Percentiles rank a stretch among this genome's conserved stretches.
These are phyloP conservation scores for Acrocyrtus sp. DNA, from an alignment of 2,888 invertebrate genomes.

Conservation along the genomic window DNA sequence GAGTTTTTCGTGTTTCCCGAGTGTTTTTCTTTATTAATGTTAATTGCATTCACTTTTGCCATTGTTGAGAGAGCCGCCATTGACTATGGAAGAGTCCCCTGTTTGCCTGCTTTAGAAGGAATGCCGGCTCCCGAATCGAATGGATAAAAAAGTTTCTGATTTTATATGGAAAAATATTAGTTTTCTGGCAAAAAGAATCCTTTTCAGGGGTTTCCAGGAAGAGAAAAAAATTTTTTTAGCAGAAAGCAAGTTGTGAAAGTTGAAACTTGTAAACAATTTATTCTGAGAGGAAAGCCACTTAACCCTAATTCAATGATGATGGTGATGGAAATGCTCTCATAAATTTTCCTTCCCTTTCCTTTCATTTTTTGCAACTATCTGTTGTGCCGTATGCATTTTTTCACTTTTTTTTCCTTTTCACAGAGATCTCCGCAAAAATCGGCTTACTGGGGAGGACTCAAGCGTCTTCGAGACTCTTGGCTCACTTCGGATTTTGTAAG, in stretches of 20 bases:
- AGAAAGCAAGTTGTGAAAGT: background rate
- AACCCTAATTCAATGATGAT: slow-evolving; percentile 6
- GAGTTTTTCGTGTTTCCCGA: slow-evolving; percentile 15
- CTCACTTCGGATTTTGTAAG: slow-evolving; percentile 69
- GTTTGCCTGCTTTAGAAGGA: no score
- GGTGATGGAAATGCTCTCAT: background rate
- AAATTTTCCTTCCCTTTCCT: background rate
- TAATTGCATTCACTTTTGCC: background rate
- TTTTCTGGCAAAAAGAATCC: no score
- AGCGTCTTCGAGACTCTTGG: slow-evolving; percentile 66
- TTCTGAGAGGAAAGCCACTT: background rate
- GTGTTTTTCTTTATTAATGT: background rate
- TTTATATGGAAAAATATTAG: no score
- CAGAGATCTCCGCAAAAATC: slow-evolving; percentile 70
- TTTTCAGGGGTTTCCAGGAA: no score
- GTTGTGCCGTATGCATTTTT: no score
- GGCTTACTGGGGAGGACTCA: slow-evolving; percentile 66
- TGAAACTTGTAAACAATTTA: slow-evolving; percentile 9
- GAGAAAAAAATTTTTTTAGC: background rate
- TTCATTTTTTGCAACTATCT: background rate
- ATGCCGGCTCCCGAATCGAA: no score
- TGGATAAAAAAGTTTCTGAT: no score
- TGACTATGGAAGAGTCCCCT: no score
- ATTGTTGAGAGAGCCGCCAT: no score
- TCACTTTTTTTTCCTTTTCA: no score